Base-by-base conservation (phyloP, 2,888 invertebrate species). In the Scaeva pyrastri region DNA sequence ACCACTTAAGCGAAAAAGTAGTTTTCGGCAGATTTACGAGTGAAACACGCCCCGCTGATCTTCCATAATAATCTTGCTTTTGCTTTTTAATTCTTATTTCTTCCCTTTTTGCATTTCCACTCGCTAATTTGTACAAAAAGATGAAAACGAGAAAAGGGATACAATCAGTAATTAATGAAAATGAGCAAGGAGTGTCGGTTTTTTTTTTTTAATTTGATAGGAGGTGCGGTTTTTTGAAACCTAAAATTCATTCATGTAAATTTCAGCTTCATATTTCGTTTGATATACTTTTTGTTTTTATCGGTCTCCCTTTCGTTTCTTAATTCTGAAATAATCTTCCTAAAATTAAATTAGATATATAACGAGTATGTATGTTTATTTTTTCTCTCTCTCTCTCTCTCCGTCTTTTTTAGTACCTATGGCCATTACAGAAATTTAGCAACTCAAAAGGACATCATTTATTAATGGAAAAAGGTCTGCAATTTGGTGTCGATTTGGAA, bases 381-480 rank as follows among this genome's bases (percentile, higher is more conserved):
- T 72, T 78, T n/a, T 77, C 12, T 48, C 16, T 56, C 4, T 77
- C 23, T 21, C n/a, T 77, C 11, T 41, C 11, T 66, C 52, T 62
- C 39, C 55, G 60, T 66, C 64, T 78, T 16, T 60, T 10, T 56
- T 68, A 97, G 97, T 94, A 95, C 92, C 95, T 96, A 91, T 96
- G 96, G 96, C 96, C 96, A 90, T 96, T 96, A 92, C 97, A 96
- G 95, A 94, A 95, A 56, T 94, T 95, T 89, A 94, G 94, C 89
- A 95, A 95, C 92, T 95, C 95, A 0, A 94, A 95, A 81, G 96
- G 95, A 48, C 96, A 96, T 91, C 94, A 96, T 77, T 95, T 95
- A 93, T 92, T 94, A 88, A 91, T 93, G 70, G 93, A 93, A 81
- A 92, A 93, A 76, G 91, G 91, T 73, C 90, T 93, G 85, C 92